A percentile compares a stretch with the other conserved stretches of the same genome.
Evolutionary conservation across 2,888 invertebrate genomes (phyloP).

Genomic region (Leptopilina myrica): DNA sequence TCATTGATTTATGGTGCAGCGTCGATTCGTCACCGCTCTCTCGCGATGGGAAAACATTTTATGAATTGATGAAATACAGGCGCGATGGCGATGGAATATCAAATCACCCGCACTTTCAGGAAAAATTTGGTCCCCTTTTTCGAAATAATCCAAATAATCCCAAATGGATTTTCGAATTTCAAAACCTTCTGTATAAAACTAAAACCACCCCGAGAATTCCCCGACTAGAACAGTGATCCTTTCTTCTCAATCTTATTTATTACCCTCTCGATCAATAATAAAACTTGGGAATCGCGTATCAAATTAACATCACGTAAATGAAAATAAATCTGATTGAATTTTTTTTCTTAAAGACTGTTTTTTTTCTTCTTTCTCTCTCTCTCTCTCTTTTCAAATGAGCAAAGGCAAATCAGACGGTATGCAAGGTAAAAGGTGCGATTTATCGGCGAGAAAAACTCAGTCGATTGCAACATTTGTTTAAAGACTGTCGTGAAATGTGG

Average conservation of each 20-base stretch:
- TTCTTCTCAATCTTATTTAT: background rate
- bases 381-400: background rate
- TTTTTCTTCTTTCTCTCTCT: no score
- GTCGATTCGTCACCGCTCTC: constrained; percentile 60
- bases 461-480: constrained; percentile 52
- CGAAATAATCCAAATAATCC: no score
- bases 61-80: no score
- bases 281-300: background rate
- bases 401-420: constrained; percentile 13
- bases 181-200: no score
- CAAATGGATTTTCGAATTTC: no score
- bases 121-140: no score
- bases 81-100: no score
- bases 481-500: constrained; percentile 53
- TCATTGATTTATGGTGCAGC: constrained; percentile 69
- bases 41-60: background rate
- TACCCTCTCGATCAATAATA: background rate
- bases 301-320: background rate
- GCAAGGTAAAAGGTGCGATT: constrained; percentile 41
- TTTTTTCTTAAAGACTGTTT: background rate
- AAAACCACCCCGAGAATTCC: no score
- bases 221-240: no score
- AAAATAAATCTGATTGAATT: background rate
- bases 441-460: constrained; percentile 31
- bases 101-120: no score